phyloP scores from a whole-genome alignment of 2,888 invertebrate species.

The Drosophila cracens region DNA sequence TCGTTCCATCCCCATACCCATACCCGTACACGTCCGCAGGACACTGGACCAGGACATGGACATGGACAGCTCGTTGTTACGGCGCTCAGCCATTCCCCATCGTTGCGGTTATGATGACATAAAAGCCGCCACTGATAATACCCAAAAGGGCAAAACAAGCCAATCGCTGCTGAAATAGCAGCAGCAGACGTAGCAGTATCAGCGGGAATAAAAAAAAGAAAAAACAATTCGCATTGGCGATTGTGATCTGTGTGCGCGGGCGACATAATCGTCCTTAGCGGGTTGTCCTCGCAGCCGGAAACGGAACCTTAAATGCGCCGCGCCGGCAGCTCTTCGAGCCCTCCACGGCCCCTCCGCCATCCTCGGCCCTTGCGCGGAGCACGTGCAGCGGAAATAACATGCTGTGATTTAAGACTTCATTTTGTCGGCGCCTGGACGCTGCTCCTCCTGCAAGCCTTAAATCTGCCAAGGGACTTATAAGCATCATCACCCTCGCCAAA shows the following conservation, averaged over 20 bases:
- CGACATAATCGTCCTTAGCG: conserved; percentile 49
- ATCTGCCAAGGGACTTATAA: conserved; percentile 39
- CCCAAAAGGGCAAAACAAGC: conserved; percentile 63
- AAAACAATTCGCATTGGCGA: conserved; percentile 67
- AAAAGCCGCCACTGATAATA: conserved; percentile 75
- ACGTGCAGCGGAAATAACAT: conserved; percentile 81
- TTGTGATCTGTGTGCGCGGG: conserved; percentile 59
- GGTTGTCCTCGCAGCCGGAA: conserved; percentile 61
- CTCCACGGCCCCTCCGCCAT: not conserved
- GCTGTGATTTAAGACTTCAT: conserved; percentile 82
- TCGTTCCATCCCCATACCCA: conserved; percentile 26
- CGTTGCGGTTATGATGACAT: conserved; percentile 76
- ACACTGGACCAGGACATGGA: conserved; percentile 28
- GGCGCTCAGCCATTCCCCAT: conserved; percentile 20
- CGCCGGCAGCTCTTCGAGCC: conserved; percentile 30
- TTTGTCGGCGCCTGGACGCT: conserved; percentile 64
- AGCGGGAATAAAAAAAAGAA: conserved; percentile 16
- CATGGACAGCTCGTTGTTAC: conserved; percentile 41
- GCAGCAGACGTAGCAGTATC: conserved; percentile 7
- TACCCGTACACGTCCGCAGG: conserved; percentile 12
- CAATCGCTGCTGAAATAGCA: conserved; percentile 48
- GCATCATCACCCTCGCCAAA: conserved; percentile 22
- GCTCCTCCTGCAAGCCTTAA: conserved; percentile 13
- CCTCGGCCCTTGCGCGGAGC: conserved; percentile 10
- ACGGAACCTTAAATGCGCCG: conserved; percentile 75